Evolutionary conservation across 2,113 vertebrate genomes (phyloP).

Genomic region (Rafetus swinhoei): DNA sequence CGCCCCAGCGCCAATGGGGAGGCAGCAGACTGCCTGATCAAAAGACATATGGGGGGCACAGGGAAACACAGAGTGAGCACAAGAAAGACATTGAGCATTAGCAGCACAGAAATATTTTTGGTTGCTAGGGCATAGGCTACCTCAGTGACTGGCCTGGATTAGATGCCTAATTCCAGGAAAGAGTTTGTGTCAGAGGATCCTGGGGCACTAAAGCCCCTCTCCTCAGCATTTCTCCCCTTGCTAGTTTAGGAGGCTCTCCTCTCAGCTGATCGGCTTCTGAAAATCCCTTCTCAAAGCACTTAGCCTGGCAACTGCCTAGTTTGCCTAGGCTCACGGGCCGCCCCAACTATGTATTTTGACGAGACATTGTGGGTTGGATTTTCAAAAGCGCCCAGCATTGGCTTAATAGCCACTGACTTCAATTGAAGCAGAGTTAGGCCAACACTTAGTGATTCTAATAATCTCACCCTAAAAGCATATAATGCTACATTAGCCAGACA

Average conservation of each 20-base stretch:
- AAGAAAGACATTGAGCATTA: neutral
- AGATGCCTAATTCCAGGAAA: neutral
- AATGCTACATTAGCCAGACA: neutral
- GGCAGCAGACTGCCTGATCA: neutral
- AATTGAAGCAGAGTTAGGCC: neutral
- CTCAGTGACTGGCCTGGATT: neutral
- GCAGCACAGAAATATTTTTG: neutral
- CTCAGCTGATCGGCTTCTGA: neutral
- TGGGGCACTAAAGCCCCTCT: neutral
- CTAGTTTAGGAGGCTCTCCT: neutral
- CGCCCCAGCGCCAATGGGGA: too few species aligned
- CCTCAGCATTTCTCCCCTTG: neutral
- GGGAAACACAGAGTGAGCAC: neutral
- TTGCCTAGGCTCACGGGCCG: too few species aligned
- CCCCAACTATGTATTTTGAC: neutral
- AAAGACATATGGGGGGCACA: neutral
- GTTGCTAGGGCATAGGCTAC: neutral
- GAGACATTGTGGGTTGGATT: neutral
- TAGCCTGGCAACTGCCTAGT: neutral
- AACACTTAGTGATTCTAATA: neutral
- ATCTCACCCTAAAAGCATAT: neutral
- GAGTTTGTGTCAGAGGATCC: neutral
- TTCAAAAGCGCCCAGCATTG: neutral
- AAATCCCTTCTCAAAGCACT: neutral
- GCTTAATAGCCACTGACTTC: constrained; percentile 16